Conservation (phyloP, 2,797 vertebrate species). For the Ctenosaura bakeri region DNA sequence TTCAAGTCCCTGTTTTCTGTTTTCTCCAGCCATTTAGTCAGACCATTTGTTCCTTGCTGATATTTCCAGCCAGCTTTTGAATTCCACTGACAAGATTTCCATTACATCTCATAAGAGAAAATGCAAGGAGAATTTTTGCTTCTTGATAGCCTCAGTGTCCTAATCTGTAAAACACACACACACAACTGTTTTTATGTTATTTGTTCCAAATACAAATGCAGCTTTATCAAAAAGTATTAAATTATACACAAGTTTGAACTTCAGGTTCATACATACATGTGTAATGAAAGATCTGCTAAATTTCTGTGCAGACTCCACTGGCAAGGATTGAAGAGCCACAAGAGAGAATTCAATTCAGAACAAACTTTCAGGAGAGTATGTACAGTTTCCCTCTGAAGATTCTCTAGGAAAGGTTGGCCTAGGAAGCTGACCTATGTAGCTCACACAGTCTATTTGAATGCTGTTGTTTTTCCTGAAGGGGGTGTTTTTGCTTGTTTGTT, state of each 20-base stretch:
- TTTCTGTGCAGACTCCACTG: background rate
- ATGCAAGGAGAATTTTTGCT: slow-evolving; percentile 29
- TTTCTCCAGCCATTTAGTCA: slow-evolving; percentile 38
- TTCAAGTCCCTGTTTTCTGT: slow-evolving; percentile 27
- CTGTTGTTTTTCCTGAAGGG: background rate
- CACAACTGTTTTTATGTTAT: too few species aligned
- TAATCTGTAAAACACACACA: background rate
- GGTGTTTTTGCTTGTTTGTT: slow-evolving; percentile 24
- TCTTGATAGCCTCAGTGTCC: background rate
- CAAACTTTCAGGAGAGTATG: background rate
- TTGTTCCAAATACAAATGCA: background rate
- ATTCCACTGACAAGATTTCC: slow-evolving; percentile 28
- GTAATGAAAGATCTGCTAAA: background rate
- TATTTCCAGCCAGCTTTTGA: slow-evolving; percentile 42
- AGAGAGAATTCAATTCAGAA: background rate
- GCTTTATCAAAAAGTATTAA: background rate
- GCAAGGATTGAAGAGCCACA: too few species aligned
- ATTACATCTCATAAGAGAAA: slow-evolving; percentile 13
- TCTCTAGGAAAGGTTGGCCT: background rate
- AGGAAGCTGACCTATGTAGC: background rate
- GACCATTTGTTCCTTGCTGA: background rate
- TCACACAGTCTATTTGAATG: background rate
- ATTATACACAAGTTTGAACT: background rate
- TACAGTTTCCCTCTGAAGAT: background rate
- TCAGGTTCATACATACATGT: background rate